Conservation (phyloP, 2,888 invertebrate species). For the Eledone cirrhosa region DNA sequence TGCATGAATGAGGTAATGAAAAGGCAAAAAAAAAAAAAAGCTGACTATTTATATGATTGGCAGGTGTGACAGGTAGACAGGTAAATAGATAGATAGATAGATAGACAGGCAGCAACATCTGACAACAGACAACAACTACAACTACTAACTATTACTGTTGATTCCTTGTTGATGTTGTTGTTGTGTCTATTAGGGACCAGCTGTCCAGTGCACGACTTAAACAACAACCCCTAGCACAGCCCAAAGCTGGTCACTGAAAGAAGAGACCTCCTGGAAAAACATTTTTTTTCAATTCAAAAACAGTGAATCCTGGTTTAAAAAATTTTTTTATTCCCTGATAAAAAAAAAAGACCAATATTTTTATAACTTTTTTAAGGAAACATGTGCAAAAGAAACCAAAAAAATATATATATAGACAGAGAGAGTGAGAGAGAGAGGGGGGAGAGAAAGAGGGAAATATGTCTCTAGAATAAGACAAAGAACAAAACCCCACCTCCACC, state of each 20-base stretch:
- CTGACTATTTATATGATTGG: too few species aligned
- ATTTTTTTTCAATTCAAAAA: not conserved
- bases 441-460: too few species aligned
- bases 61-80: too few species aligned
- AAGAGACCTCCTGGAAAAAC: not conserved
- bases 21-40: too few species aligned
- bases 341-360: conserved; percentile 26
- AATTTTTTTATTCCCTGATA: not conserved
- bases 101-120: too few species aligned
- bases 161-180: too few species aligned
- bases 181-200: too few species aligned
- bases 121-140: too few species aligned
- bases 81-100: too few species aligned
- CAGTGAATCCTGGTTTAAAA: conserved; percentile 17
- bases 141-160: too few species aligned
- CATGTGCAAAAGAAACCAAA: not conserved
- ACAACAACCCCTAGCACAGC: not conserved
- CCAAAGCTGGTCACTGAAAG: not conserved
- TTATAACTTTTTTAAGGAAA: conserved; percentile 28
- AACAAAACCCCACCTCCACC: not conserved
- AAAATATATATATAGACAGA: not conserved
- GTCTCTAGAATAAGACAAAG: not conserved
- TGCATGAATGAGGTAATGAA: too few species aligned
- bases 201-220: not conserved
- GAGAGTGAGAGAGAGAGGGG: too few species aligned